Base-by-base conservation (phyloP, 2,888 invertebrate species). In the Diarsia dahlii region DNA sequence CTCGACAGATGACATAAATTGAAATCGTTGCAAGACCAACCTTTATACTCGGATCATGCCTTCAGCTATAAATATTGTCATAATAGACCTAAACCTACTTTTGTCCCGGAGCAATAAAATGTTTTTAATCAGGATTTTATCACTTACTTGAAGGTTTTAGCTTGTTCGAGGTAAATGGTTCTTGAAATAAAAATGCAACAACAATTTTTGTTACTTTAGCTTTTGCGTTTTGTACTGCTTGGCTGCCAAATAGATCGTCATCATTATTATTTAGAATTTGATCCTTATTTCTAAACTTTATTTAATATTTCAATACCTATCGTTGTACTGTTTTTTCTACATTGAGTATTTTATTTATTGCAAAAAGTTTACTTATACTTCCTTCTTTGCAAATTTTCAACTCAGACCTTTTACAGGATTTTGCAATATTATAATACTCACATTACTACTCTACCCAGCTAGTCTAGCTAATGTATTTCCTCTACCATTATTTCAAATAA, bases 391-490 rank as follows among this genome's bases (percentile, higher is more conserved):
- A 46, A 23, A 20, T 80, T 80, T 56, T 56, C 54, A 28, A 60
- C 48, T 62, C n/a, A 3, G 23, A 28, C 18, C 13, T 20, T 5
- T 66, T 56, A 18, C 45, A 60, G n/a, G n/a, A 18, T 28, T 64
- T 58, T 67, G 39, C 23, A 48, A 79, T 71, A 48, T 68, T 28
- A 69, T 68, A 69, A 69, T 82, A 69, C 48, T 78, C 28, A 39
- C 54, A 60, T 54, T 60, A 66, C 23, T 82, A 68, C 52, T 50
- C 66, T 85, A 82, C 34, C 54, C 50, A 63, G 12, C 77, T 73
- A 76, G 34, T 58, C 39, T 68, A 75, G 63, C 63, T 52, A 77
- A 68, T 60, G 10, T 50, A 28, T 46, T 60, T 58, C 34, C 63
- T 28, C 76, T 65, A 81, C 20, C 50, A 67, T 50, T 66, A 75